Percentiles rank a stretch among this genome's conserved stretches.
Conservation (phyloP, 1,140 invertebrate species). For the Drosophila kanapiae region DNA sequence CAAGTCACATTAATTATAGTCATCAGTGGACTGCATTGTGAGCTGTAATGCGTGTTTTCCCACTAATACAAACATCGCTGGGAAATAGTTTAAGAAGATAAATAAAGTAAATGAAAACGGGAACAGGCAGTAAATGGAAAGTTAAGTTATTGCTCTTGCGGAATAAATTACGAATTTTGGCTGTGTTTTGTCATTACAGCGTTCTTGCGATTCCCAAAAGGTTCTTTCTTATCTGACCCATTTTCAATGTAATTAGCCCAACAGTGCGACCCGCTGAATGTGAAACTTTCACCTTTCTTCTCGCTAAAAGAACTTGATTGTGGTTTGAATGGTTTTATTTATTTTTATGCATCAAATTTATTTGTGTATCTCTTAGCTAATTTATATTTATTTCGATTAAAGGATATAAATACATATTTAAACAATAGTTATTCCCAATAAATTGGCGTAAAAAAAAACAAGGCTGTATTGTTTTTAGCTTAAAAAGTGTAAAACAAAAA, state of each 20-base stretch:
- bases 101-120: constrained; percentile 3
- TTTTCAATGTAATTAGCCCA: constrained; percentile 2
- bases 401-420: too few relatives aligned
- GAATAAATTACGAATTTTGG: constrained; percentile 5
- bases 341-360: too few relatives aligned
- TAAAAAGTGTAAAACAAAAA: background rate
- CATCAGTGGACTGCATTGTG: constrained; percentile 29
- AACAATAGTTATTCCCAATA: too few relatives aligned
- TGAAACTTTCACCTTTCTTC: background rate
- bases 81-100: constrained; percentile 8
- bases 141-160: background rate
- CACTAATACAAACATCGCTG: constrained; percentile 4
- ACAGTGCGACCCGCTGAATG: background rate
- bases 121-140: background rate
- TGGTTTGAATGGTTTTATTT: too few relatives aligned
- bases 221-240: constrained; percentile 3
- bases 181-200: background rate
- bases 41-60: constrained; percentile 22
- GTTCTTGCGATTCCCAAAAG: background rate
- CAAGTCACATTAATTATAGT: constrained; percentile 37
- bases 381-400: too few relatives aligned
- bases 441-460: too few relatives aligned
- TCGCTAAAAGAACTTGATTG: background rate
- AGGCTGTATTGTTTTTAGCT: too few relatives aligned
- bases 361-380: too few relatives aligned